phyloP scores from a whole-genome alignment of 2,888 invertebrate species.

The Teleiodes luculella region DNA sequence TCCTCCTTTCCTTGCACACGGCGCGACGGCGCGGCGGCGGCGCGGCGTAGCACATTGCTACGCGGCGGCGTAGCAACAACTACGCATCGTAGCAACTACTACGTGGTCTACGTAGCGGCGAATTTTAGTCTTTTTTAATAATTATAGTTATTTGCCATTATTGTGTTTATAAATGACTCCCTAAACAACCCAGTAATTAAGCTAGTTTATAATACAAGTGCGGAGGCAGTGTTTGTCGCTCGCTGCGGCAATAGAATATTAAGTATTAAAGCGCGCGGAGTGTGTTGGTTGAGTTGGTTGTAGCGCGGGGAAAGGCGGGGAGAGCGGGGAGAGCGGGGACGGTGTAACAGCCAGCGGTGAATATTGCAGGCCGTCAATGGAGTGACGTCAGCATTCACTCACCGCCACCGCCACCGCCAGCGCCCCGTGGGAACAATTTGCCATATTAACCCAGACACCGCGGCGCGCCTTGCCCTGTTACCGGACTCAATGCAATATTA shows the following conservation, averaged over 20 bases:
- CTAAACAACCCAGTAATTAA: no score
- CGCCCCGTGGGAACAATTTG: neutral
- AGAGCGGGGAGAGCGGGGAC: neutral
- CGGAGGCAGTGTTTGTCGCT: neutral
- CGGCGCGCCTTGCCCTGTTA: neutral
- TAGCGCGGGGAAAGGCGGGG: neutral
- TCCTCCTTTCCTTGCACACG: no score
- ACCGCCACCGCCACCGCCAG: neutral
- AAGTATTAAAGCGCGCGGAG: slow-evolving; percentile 3
- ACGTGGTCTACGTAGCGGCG: no score
- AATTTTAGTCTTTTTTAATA: no score
- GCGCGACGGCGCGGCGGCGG: no score
- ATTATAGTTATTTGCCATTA: no score
- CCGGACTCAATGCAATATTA: no score
- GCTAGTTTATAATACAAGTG: neutral
- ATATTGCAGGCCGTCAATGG: neutral
- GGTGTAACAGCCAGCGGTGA: neutral
- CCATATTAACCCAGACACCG: neutral
- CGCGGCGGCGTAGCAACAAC: no score
- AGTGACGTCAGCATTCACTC: neutral
- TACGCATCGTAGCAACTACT: no score
- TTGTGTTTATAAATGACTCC: no score
- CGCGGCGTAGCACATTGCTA: no score
- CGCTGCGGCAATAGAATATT: slow-evolving; percentile 3
- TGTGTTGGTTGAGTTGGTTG: neutral